Evolutionary conservation across 1,140 invertebrate species (phyloP), one percentile per base, ranked within the genome.

Genomic region (Campoletis sonorensis): DNA sequence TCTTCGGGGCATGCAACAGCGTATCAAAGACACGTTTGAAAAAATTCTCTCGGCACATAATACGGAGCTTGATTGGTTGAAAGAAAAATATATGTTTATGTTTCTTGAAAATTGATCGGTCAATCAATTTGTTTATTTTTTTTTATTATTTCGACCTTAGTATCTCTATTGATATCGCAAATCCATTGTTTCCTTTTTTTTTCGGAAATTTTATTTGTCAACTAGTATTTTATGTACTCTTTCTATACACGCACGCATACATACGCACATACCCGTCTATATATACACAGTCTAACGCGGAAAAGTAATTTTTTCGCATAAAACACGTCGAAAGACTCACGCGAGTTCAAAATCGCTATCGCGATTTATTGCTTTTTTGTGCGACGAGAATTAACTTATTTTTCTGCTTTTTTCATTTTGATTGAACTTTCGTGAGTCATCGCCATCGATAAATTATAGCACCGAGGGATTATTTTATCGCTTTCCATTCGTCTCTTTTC

Each of bases 71-170:
- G 8, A 4, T 45, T 45, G 40, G 2, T 71, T 40, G 16, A 33
- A 71, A 71, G 40, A 71, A 71, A 71, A 70, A 54, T 54, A 23
- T 21, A 58, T 21, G 21, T 21, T 21, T 37, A 71, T 71, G 68
- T 71, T 71, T 71, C 27, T 18, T 37, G 2, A 30, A 71, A 68
- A 26, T 27, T 10, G 64, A 68, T 30, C 30, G 30, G 7, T 33
- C 30, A 7, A 33, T 33, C 30, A 33, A 33, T 33, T 7, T n/a
- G n/a, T n/a, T n/a, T n/a, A n/a, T n/a, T n/a, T n/a, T n/a, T n/a
- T n/a, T n/a, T n/a, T n/a, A n/a, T n/a, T n/a, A n/a, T 4, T 71
- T 18, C 26, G 4, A n/a, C 5, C 68, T 45, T 45, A 68, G 15
- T 26, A 16, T 71, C 1, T 71, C 27, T 33, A 27, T 16, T 33